Base-by-base conservation (phyloP, 2,113 vertebrate genomes). In the Leptodactylus fuscus region DNA sequence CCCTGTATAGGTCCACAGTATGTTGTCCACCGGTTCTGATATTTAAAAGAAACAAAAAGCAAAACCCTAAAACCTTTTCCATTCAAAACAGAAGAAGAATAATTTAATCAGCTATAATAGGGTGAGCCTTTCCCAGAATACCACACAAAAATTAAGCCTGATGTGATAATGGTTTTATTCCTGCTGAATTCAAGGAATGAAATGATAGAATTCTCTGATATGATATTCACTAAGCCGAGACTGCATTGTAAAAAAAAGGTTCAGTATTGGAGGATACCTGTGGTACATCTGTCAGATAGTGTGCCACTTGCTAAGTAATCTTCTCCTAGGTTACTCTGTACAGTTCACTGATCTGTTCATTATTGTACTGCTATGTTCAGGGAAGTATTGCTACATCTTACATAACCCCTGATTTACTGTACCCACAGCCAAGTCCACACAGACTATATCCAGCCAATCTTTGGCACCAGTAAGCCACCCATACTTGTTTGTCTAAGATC, bases 81-180 rank as follows among this genome's bases (percentile, higher is more conserved):
- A n/a, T n/a, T n/a, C n/a, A 18, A 2, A 5, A 41, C 41, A 41
- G 9, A 9, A 9, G 1, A 5, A 41, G 41, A 5, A 1, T n/a
- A 5, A 20, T 11, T 16, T 34, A 38, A 2, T 27, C 74, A 36
- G 32, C 32, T 16, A 51, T 77, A 48, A 36, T 9, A 51, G 75
- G 75, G 75, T 38, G 32, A 38, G 44, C 32, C n/a, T n/a, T n/a
- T n/a, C n/a, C n/a, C n/a, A n/a, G n/a, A n/a, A n/a, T n/a, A n/a
- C n/a, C n/a, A n/a, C n/a, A n/a, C 18, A 78, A 78, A n/a, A 78
- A 58, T 34, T 24, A 78, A 58, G 75, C 16, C 51, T 38, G 74
- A 58, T 78, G 38, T 78, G 49, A 78, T 58, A 58, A 78, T 29
- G 27, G 58, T 34, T 77, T 29, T 18, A 15, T 29, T 76, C 11